Conservation (phyloP, 1,140 invertebrate genomes). For the Pristionchus pacificus region DNA sequence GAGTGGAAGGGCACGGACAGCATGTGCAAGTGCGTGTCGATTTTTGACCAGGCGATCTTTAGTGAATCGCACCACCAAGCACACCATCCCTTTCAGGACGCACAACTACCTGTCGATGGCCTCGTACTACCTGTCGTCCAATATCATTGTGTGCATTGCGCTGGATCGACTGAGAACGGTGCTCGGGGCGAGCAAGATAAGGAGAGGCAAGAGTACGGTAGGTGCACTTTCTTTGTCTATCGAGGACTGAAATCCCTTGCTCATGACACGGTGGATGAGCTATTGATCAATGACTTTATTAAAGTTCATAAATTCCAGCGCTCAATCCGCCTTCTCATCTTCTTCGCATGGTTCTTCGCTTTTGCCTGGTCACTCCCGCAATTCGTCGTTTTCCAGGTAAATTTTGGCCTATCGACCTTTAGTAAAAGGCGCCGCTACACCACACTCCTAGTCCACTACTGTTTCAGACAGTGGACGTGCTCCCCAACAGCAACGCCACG, state of each 20-base stretch:
- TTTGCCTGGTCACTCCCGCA: slow-evolving; percentile 38
- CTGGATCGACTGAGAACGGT: slow-evolving; percentile 50
- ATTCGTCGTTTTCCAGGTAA: slow-evolving; percentile 39
- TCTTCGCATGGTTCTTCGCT: slow-evolving; percentile 38
- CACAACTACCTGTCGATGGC: slow-evolving; percentile 55
- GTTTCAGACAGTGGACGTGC: slow-evolving; percentile 35
- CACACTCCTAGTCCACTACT: no score
- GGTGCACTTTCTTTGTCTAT: not conserved
- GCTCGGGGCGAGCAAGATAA: slow-evolving; percentile 37
- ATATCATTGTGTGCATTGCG: slow-evolving; percentile 55
- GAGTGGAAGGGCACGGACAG: slow-evolving; percentile 49
- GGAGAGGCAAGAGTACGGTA: slow-evolving; percentile 12
- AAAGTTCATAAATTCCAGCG: no score
- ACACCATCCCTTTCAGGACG: no score
- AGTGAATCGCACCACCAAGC: no score
- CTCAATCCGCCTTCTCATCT: slow-evolving; percentile 27
- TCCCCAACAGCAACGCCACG: slow-evolving; percentile 18
- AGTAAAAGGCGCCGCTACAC: no score
- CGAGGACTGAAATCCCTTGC: not conserved
- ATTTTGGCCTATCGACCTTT: no score
- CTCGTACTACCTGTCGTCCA: slow-evolving; percentile 50
- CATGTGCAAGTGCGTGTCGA: slow-evolving; percentile 34
- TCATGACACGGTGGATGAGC: not conserved
- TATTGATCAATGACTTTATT: no score
- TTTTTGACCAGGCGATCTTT: no score